Conservation (phyloP, 1,140 invertebrate genomes). For the Maniola jurtina region DNA sequence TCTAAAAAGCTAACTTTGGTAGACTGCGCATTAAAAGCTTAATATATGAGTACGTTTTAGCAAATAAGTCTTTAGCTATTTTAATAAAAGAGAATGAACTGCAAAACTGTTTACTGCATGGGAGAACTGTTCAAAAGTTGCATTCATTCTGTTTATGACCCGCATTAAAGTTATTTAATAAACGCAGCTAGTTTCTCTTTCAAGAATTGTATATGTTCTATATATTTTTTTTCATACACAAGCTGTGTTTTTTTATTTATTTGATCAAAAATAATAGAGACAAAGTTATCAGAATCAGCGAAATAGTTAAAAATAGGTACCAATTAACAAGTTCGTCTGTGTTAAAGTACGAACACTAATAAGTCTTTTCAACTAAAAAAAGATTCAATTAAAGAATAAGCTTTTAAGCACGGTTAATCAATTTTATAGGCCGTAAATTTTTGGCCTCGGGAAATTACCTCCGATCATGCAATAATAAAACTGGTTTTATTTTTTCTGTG, state of each 20-base stretch:
- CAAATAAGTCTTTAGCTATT: not conserved
- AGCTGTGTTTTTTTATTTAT: not conserved
- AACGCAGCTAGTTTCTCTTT: slow-evolving; percentile 28
- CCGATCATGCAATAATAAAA: slow-evolving; percentile 64
- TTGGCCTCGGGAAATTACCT: slow-evolving; percentile 57
- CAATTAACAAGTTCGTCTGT: not conserved
- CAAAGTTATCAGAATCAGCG: too few species aligned
- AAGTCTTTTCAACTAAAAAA: not conserved
- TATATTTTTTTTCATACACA: slow-evolving; percentile 17
- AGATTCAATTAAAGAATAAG: slow-evolving; percentile 26
- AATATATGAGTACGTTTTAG: not conserved
- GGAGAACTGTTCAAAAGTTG: slow-evolving; percentile 15
- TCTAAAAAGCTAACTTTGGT: too few species aligned
- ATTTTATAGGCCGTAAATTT: slow-evolving; percentile 71
- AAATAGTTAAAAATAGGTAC: not conserved
- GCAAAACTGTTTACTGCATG: slow-evolving; percentile 3
- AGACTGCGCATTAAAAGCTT: not conserved
- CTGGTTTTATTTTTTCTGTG: slow-evolving; percentile 34
- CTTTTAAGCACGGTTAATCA: slow-evolving; percentile 64
- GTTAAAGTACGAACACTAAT: not conserved
- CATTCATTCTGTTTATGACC: slow-evolving; percentile 25
- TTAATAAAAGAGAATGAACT: slow-evolving; percentile 5
- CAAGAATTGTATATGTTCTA: slow-evolving; percentile 21
- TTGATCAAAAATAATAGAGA: not conserved
- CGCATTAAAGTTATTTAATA: slow-evolving; percentile 32